Evolutionary conservation across 2,888 invertebrate species (phyloP).

Genomic region (Choreutis nemorana): DNA sequence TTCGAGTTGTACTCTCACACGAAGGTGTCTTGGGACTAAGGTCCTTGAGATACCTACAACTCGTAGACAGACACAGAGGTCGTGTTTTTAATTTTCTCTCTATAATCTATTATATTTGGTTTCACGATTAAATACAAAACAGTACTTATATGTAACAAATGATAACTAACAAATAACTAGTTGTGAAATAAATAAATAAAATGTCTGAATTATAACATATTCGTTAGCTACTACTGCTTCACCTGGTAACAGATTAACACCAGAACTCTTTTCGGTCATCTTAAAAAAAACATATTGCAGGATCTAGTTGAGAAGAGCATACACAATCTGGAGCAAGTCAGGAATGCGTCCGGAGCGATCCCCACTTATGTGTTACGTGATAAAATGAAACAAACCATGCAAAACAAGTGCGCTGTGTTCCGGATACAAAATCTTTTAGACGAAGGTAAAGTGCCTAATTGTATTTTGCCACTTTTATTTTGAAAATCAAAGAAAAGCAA

Average conservation of each 20-base stretch:
- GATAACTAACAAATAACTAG: constrained; percentile 3
- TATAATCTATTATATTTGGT: constrained; percentile 1
- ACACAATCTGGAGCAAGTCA: constrained; percentile 85
- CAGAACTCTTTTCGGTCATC: constrained; percentile 1
- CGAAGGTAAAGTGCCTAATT: too few species aligned
- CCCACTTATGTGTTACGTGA: constrained; percentile 82
- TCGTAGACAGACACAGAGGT: too few species aligned
- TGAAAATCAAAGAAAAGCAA: too few species aligned
- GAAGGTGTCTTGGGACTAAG: too few species aligned
- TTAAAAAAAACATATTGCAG: too few species aligned
- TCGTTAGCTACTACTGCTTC: background rate
- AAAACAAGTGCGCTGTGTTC: constrained; percentile 97
- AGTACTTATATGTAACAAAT: constrained; percentile 3
- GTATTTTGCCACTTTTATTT: too few species aligned
- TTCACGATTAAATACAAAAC: too few species aligned
- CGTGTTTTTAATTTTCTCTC: background rate
- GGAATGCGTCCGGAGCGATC: constrained; percentile 77
- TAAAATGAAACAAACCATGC: constrained; percentile 95
- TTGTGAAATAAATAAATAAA: too few species aligned
- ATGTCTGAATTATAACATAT: too few species aligned
- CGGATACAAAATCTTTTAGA: constrained; percentile 83
- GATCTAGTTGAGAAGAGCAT: constrained; percentile 88
- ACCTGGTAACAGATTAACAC: background rate
- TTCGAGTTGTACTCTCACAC: too few species aligned
- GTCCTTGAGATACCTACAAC: too few species aligned